Conservation (phyloP, 2,797 vertebrate species). For the Pipistrellus nathusii region DNA sequence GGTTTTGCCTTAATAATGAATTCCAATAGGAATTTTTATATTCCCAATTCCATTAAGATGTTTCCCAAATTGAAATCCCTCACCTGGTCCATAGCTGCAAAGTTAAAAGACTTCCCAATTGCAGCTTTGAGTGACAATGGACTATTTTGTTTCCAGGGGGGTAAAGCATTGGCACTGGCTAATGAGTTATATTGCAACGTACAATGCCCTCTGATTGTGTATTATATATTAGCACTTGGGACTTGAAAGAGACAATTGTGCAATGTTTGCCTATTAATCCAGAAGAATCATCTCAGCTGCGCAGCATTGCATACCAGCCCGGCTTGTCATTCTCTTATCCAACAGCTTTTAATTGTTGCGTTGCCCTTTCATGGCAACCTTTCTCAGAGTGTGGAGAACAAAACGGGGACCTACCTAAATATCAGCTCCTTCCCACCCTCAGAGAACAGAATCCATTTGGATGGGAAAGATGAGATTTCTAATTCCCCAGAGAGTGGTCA, state of each 20-base stretch:
- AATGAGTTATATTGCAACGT: constrained; percentile 59
- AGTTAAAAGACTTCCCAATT: constrained; percentile 58
- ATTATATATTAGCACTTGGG: constrained; percentile 20
- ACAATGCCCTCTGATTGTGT: constrained; percentile 64
- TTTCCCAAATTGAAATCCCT: constrained; percentile 54
- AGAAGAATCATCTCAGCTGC: constrained; percentile 74
- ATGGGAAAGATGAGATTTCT: constrained; percentile 53
- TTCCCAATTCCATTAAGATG: constrained; percentile 14
- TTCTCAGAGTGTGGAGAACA: constrained; percentile 59
- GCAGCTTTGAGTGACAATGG: constrained; percentile 42
- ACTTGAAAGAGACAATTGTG: constrained; percentile 75
- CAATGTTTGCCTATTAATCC: constrained; percentile 75
- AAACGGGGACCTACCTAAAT: constrained; percentile 52
- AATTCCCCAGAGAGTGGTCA: constrained; percentile 40
- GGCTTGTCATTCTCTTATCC: constrained; percentile 63
- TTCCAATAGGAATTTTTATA: not conserved
- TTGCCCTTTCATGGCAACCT: constrained; percentile 60
- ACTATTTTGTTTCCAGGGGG: constrained; percentile 53
- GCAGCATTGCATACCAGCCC: constrained; percentile 66
- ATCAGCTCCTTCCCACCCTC: constrained; percentile 19
- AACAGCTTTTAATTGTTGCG: constrained; percentile 70
- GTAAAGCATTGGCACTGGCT: constrained; percentile 18
- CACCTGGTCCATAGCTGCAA: constrained; percentile 59
- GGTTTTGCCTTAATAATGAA: constrained; percentile 46
- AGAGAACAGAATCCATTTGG: constrained; percentile 57